phyloP scores from a whole-genome alignment of 2,888 invertebrate genomes.

The Diarsia rubi region DNA sequence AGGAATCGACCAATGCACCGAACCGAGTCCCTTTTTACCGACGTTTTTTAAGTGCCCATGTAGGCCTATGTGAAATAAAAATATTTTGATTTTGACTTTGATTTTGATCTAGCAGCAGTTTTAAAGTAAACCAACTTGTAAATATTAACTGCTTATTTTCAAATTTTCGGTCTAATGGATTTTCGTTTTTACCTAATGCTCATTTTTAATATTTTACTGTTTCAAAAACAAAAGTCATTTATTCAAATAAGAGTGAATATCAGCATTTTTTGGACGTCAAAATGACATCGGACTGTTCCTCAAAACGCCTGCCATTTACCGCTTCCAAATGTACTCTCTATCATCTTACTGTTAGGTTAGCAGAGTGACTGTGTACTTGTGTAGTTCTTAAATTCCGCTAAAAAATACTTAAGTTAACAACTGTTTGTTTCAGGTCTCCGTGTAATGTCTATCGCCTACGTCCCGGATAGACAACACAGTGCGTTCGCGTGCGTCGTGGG shows the following conservation, averaged over 20 bases:
- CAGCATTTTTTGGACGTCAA: not conserved
- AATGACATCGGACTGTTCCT: not conserved
- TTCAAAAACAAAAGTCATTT: not conserved
- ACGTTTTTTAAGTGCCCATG: too few species aligned
- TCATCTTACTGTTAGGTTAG: not conserved
- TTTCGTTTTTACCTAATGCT: too few species aligned
- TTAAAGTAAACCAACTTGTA: not conserved
- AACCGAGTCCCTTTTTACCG: too few species aligned
- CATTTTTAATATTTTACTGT: not conserved
- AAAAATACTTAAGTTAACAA: not conserved
- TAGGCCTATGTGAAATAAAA: too few species aligned
- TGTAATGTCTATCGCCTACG: conserved; percentile 97
- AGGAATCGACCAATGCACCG: too few species aligned
- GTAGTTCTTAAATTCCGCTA: not conserved
- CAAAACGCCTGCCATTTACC: not conserved
- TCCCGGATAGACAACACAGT: conserved; percentile 95
- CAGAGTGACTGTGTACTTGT: not conserved
- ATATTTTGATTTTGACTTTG: too few species aligned
- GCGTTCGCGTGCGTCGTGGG: conserved; percentile 97
- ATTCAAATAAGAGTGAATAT: not conserved
- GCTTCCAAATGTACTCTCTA: not conserved
- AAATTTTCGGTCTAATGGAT: not conserved
- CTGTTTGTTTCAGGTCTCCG: conserved; percentile 90
- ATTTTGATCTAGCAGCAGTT: too few species aligned
- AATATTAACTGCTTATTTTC: not conserved